Percentiles rank a stretch among this genome's conserved stretches.
These are phyloP conservation scores for Neuroterus valhalla DNA, from an alignment of 1,140 invertebrate genomes.

Conservation along the genomic window DNA sequence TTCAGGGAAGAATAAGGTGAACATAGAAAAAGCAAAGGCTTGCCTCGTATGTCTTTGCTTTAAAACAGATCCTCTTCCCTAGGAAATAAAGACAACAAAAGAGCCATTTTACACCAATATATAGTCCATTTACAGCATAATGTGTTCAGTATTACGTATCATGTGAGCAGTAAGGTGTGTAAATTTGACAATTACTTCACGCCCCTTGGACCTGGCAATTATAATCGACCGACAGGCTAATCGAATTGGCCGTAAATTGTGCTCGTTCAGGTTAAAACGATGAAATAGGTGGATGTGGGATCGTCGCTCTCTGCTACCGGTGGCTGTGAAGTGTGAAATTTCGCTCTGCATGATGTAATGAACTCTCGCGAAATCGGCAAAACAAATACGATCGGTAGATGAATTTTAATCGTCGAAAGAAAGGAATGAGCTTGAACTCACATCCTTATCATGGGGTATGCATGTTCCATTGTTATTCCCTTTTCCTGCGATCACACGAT, in stretches of 20 bases:
- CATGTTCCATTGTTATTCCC: background rate
- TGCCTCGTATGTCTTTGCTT: no score
- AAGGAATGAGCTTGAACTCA: background rate
- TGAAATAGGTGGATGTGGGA: background rate
- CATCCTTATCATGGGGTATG: background rate
- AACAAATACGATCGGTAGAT: conserved; percentile 1
- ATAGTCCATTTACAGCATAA: no score
- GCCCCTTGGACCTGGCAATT: background rate
- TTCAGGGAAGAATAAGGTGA: no score
- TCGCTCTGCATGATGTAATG: background rate
- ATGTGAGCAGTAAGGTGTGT: background rate
- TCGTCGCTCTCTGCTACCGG: background rate
- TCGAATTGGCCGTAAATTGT: conserved; percentile 7
- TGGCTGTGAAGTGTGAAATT: background rate
- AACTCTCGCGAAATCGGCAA: background rate
- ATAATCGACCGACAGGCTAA: conserved; percentile 5
- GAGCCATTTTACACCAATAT: no score
- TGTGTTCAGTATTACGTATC: background rate
- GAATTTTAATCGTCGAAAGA: background rate
- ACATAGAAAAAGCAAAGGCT: no score
- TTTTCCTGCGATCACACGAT: background rate
- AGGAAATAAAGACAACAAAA: no score
- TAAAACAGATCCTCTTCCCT: no score
- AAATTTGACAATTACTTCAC: background rate
- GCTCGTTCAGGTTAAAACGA: conserved; percentile 9